These are phyloP conservation scores for Buathra laborator DNA, from an alignment of 2,888 invertebrate genomes.

Conservation along the genomic window DNA sequence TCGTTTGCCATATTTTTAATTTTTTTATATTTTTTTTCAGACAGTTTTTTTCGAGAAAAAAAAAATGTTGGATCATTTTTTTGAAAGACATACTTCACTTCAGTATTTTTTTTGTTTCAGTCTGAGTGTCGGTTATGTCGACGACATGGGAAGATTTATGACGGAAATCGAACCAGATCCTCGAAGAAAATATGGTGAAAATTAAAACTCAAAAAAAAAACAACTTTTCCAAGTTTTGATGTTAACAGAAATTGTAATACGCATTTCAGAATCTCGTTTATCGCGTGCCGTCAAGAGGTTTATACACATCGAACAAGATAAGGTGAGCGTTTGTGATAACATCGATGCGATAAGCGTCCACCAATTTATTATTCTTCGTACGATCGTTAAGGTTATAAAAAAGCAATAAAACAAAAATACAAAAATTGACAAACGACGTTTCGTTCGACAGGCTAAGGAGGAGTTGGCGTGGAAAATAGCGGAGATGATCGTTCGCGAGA, in stretches of 20 bases:
- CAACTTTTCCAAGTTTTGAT: neutral
- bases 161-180: constrained; percentile 95
- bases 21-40: too few relatives aligned
- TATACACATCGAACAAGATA: constrained; percentile 93
- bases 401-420: constrained; percentile 15
- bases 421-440: neutral
- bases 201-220: neutral
- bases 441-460: constrained; percentile 89
- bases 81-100: neutral
- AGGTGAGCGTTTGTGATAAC: constrained; percentile 84
- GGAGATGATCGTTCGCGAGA: constrained; percentile 98
- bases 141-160: constrained; percentile 95
- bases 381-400: neutral
- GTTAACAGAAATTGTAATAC: neutral
- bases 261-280: constrained; percentile 85
- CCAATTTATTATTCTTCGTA: neutral
- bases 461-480: constrained; percentile 99
- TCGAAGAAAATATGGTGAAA: constrained; percentile 86
- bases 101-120: constrained; percentile 84
- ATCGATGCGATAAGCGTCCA: constrained; percentile 3
- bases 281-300: constrained; percentile 91
- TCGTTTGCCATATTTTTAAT: too few relatives aligned
- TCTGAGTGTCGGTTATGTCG: constrained; percentile 94
- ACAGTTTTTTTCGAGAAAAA: too few relatives aligned
- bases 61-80: neutral